Evolutionary conservation across 1,140 invertebrate species (phyloP), one percentile per base, ranked within the genome.

Genomic region (Dolichoris vasculosae): DNA sequence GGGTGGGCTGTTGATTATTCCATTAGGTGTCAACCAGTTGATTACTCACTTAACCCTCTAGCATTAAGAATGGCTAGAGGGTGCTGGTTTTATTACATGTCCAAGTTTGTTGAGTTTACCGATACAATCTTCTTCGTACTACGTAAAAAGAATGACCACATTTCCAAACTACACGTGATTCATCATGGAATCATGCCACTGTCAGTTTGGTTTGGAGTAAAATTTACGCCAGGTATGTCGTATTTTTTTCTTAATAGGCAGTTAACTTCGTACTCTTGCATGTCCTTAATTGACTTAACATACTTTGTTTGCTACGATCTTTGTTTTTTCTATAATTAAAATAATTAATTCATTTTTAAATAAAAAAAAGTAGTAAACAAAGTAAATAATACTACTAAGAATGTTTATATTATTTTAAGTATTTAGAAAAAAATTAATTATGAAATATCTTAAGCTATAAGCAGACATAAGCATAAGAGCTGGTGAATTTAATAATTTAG

Each of bases 141-240:
- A 87, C 94, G 97, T 78, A 98, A 97, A 91, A 98, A 98, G 89
- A 96, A 96, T 88, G 94, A 96, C 89, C 97, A 98, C 88, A 95
- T 98, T 26, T 96, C 96, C 1, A 97, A 96, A 0, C 94, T 98
- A 17, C 98, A 98, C 90, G 97, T 98, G 15, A 98, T 98, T 88
- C 98, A 98, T 93, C 98, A 99, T 90, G 97, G 97, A 59, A 95
- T 97, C 81, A 98, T 99, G 97, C 97, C 98, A 0, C 95, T 98
- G 92, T 97, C 96, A 9, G 97, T 98, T 48, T 99, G 97, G 97
- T 97, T 97, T 91, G 98, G 97, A 46, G 97, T 98, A 63, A 98
- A 98, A 92, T 98, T 98, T 91, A 97, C 96, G 11, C 97, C 97
- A 91, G 97, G 97, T 96, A 94, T 89, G 87, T 17, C 32, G 26